A percentile compares a stretch with the other conserved stretches of the same genome.
phyloP scores from a whole-genome alignment of 2,888 invertebrate genomes.

The Lamproptera curius region DNA sequence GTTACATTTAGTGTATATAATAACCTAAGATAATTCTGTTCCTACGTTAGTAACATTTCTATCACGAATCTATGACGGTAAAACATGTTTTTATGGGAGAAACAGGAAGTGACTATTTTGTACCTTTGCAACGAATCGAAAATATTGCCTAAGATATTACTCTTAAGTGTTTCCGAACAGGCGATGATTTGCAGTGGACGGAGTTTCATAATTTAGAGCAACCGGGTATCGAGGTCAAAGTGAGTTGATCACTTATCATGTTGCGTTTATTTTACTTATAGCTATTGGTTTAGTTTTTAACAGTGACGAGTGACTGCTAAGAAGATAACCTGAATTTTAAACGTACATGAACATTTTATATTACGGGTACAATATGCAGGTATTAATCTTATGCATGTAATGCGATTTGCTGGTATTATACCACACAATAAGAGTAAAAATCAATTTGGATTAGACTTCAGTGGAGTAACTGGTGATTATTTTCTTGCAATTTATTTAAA shows the following conservation, averaged over 20 bases:
- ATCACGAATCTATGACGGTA: too few species aligned
- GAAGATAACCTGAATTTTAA: too few species aligned
- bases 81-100: too few species aligned
- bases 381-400: conserved; percentile 35
- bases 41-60: too few species aligned
- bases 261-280: too few species aligned
- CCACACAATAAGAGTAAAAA: conserved; percentile 18
- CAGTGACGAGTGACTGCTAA: too few species aligned
- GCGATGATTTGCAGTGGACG: conserved; percentile 45
- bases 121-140: conserved; percentile 28
- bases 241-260: too few species aligned
- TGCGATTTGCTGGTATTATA: conserved; percentile 36
- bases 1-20: too few species aligned
- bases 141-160: conserved; percentile 20
- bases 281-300: too few species aligned
- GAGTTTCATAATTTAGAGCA: conserved; percentile 28
- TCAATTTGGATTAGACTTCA: conserved; percentile 54
- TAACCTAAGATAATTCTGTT: too few species aligned
- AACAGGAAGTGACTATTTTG: conserved; percentile 40
- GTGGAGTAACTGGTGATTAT: conserved; percentile 48
- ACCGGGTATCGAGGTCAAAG: conserved; percentile 39
- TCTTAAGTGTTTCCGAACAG: conserved; percentile 32
- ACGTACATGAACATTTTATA: too few species aligned
- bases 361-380: conserved; percentile 29
- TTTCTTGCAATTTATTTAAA: too few species aligned